Base-by-base conservation (phyloP, 2,113 vertebrate species). In the Solea solea region DNA sequence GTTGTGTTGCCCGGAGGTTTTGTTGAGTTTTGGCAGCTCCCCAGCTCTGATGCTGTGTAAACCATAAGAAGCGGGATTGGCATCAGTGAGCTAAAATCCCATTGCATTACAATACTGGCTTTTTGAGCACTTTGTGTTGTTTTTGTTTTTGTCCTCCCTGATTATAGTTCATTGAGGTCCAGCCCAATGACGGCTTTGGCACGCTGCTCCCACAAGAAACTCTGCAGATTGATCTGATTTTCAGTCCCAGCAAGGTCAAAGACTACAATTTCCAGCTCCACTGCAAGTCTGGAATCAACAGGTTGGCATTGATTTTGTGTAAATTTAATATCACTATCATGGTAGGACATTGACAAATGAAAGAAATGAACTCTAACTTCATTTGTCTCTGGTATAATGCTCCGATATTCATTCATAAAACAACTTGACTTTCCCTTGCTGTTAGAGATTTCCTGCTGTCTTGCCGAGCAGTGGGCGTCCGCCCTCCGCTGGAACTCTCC, bases 111-210 rank as follows among this genome's bases (percentile, higher is more conserved):
- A 27, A 2, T 8, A 12, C 5, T 53, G 9, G 21, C 5, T 25
- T 28, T 27, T 48, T 2, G 42, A 7, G 1, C 10, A 2, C 5
- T 46, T 48, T 13, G 3, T 45, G 9, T 40, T 52, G 25, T 69
- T 52, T 53, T 9, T 84, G 2, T 63, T 53, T 57, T 11, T 85
- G 2, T 59, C 74, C 12, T 73, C 28, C 76, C 53, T 8, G 27
- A 13, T 46, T 60, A 2, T 88, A 98, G 97, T 96, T 92, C 74
- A 79, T 97, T 58, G 95, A 98, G 54, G 77, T 98, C 72, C 96
- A 98, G 40, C 97, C 97, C 45, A 94, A 88, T 0, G 94, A 98
- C 0, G 96, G 97, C 21, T 93, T 98, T 65, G 97, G 96, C 49
- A 93, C 90, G 0, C 80, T 98, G 74, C 93, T 98, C 49, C 97